phyloP scores from a whole-genome alignment of 2,888 invertebrate species.

The Trachelus iudaicus region DNA sequence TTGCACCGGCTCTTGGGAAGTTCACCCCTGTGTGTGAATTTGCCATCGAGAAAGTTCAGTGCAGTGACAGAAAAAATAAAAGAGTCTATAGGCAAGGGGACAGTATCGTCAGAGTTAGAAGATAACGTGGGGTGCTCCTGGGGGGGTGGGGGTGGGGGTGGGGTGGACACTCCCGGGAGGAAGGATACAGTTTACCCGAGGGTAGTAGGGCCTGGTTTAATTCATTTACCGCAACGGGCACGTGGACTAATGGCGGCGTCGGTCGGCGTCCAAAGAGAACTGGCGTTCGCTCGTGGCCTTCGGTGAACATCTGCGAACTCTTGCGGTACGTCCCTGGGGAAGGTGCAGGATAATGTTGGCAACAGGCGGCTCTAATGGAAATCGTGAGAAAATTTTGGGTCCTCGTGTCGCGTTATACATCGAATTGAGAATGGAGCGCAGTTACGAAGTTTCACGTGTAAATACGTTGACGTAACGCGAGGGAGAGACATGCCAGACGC shows the following conservation, averaged over 20 bases:
- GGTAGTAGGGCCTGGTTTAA: constrained; percentile 33
- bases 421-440: not conserved
- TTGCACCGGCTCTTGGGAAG: not conserved
- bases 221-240: constrained; percentile 44
- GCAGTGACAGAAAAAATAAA: not conserved
- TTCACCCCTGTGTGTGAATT: not conserved
- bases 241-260: constrained; percentile 25
- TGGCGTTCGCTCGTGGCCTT: constrained; percentile 32
- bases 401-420: not conserved
- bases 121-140: not conserved
- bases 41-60: not conserved
- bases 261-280: constrained; percentile 23
- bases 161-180: not conserved
- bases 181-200: constrained; percentile 10
- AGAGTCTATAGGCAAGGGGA: not conserved
- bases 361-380: constrained; percentile 13
- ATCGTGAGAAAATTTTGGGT: constrained; percentile 31
- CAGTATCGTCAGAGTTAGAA: not conserved
- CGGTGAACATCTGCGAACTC: constrained; percentile 51
- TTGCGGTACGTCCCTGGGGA: constrained; percentile 35
- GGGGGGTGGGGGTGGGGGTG: not conserved
- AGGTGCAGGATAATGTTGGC: constrained; percentile 29
- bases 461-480: not conserved
- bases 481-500: not conserved
- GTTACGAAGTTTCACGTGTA: not conserved